Evolutionary conservation across 2,888 invertebrate genomes (phyloP).

Genomic region (Miltochrista miniata): DNA sequence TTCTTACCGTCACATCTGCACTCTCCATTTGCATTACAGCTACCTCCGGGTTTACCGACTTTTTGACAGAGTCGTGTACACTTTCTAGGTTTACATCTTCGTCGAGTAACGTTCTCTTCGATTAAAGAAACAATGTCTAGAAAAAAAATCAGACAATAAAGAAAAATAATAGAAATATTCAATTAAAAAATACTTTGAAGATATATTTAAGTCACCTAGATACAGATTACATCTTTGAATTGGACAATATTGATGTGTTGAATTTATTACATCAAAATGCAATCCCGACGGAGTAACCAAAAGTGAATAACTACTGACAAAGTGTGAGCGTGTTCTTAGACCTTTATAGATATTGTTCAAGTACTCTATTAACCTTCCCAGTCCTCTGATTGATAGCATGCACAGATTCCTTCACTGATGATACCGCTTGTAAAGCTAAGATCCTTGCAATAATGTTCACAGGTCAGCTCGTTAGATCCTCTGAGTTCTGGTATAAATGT

Average conservation of each 20-base stretch:
- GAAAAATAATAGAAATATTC: no score
- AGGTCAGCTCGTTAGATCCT: neutral
- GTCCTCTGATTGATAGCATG: neutral
- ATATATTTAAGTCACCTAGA: no score
- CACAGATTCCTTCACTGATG: neutral
- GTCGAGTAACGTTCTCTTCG: neutral
- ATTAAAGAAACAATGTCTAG: no score
- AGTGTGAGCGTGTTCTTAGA: no score
- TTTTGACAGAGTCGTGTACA: neutral
- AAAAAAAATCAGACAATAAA: no score
- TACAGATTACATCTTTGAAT: no score
- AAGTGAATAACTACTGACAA: no score
- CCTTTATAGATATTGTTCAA: no score
- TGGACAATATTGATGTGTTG: no score
- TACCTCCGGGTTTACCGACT: neutral
- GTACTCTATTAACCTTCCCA: neutral
- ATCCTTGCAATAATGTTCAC: neutral
- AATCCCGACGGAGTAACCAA: no score
- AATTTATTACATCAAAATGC: no score
- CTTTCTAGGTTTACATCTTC: neutral
- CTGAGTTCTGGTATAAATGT: neutral
- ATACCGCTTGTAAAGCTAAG: neutral
- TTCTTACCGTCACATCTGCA: neutral
- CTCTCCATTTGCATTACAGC: neutral
- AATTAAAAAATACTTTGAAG: no score